Evolutionary conservation across 2,113 vertebrate genomes (phyloP), one percentile per base, ranked within the genome.

Genomic region (Hippocampus comes): DNA sequence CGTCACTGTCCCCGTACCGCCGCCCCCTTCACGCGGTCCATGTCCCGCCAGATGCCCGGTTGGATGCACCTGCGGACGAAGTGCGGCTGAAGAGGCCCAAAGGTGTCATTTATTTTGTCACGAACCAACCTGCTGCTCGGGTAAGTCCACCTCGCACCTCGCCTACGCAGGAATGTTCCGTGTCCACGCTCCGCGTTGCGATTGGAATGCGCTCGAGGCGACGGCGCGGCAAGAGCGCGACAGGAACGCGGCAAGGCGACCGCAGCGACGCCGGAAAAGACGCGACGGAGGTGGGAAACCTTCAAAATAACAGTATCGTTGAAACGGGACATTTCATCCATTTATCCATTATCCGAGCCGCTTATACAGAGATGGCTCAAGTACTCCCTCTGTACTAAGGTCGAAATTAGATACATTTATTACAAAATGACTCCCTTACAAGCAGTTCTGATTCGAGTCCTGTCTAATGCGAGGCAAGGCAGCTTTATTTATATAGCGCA

Each of bases 121-220:
- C 48, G 20, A 60, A 72, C 69, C 74, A 56, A 77, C 70, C 70
- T 66, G 68, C 61, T 27, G 72, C 49, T 78, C 72, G 56, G 77
- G 56, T 72, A 66, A 71, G 48, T 82, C 78, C 67, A 59, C 83
- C 71, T 80, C 81, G 49, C 67, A 64, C 83, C 73, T 80, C 81
- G 46, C 80, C 85, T 80, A 67, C 74, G 43, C 63, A 82, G 75
- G 77, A 88, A 87, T 86, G 83, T 34, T 59, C 59, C 61, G 48
- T 34, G 51, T 75, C 72, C 23, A 46, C 5, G 68, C 41, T 71
- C 48, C 48, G 46, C 72, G 14, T 70, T 23, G 65, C 9, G 49
- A 51, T 10, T 61, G 79, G 84, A 91, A 91, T 86, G 80, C 78
- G 77, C 78, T 80, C 49, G 4, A 63, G 43, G 69, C 67, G 70